phyloP scores from a whole-genome alignment of 1,140 invertebrate species.

The Goniozus legneri region DNA sequence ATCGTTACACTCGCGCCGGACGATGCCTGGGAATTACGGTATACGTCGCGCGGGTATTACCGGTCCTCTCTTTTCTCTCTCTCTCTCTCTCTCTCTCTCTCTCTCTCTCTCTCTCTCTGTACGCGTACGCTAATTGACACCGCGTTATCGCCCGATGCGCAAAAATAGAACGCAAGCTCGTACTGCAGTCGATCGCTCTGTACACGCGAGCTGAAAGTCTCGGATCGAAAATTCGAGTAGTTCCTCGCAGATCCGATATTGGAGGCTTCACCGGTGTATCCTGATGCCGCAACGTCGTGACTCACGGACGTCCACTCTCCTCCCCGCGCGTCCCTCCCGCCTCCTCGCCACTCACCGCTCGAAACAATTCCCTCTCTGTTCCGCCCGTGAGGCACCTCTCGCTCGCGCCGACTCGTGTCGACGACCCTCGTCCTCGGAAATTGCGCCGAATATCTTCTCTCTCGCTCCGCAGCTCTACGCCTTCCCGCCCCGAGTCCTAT shows the following conservation, averaged over 20 bases:
- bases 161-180: constrained; percentile 4
- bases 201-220: too few species aligned
- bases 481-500: too few species aligned
- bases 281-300: constrained; percentile 34
- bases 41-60: too few species aligned
- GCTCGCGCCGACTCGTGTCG: constrained; percentile 31
- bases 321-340: constrained; percentile 18
- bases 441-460: constrained; percentile 35
- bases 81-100: constrained; percentile 8
- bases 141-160: constrained; percentile 12
- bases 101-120: not conserved
- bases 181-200: too few species aligned
- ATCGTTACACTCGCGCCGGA: too few species aligned
- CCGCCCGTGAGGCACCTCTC: constrained; percentile 1
- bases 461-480: constrained; percentile 9
- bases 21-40: too few species aligned
- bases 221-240: not conserved
- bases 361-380: not conserved
- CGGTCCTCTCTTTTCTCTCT: not conserved
- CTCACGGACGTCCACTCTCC: constrained; percentile 22
- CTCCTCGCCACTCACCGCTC: constrained; percentile 10
- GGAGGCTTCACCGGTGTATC: constrained; percentile 22
- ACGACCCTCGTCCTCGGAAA: constrained; percentile 37
- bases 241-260: not conserved
- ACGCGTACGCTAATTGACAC: constrained; percentile 3